Percentiles rank a stretch among this genome's conserved stretches.
These are phyloP conservation scores for Branchellion lobata DNA, from an alignment of 2,888 invertebrate genomes.

Conservation along the genomic window DNA sequence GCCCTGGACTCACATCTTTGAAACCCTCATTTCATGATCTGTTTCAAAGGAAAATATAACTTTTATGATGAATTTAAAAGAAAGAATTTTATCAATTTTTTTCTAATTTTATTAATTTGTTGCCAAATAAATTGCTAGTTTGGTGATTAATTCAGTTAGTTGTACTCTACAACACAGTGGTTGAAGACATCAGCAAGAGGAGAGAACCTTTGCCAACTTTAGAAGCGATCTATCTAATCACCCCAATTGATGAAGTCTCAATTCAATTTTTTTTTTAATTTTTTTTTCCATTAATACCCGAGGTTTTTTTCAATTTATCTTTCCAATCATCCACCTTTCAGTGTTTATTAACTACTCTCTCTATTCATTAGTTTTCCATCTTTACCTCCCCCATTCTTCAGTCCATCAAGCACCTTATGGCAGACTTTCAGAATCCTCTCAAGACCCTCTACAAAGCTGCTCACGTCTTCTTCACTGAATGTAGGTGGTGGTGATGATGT, in stretches of 20 bases:
- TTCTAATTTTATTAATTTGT: too few species aligned
- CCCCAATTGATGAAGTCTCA: constrained; percentile 80
- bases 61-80: too few species aligned
- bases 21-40: too few species aligned
- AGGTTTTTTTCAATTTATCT: background rate
- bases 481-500: constrained; percentile 1
- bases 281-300: background rate
- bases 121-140: too few species aligned
- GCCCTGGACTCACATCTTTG: background rate
- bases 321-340: background rate
- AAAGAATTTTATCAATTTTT: too few species aligned
- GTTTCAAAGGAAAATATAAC: too few species aligned
- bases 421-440: constrained; percentile 84
- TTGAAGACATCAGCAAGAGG: constrained; percentile 95
- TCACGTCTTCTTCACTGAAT: constrained; percentile 96
- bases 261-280: background rate
- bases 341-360: background rate
- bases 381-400: constrained; percentile 50
- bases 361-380: too few species aligned
- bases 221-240: constrained; percentile 96
- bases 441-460: constrained; percentile 87
- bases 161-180: too few species aligned
- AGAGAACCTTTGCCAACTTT: constrained; percentile 91
- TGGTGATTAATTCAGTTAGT: too few species aligned
- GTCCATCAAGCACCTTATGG: constrained; percentile 84